phyloP scores from a whole-genome alignment of 2,113 vertebrate species.

The Hypocryptadius cinnamomeus region DNA sequence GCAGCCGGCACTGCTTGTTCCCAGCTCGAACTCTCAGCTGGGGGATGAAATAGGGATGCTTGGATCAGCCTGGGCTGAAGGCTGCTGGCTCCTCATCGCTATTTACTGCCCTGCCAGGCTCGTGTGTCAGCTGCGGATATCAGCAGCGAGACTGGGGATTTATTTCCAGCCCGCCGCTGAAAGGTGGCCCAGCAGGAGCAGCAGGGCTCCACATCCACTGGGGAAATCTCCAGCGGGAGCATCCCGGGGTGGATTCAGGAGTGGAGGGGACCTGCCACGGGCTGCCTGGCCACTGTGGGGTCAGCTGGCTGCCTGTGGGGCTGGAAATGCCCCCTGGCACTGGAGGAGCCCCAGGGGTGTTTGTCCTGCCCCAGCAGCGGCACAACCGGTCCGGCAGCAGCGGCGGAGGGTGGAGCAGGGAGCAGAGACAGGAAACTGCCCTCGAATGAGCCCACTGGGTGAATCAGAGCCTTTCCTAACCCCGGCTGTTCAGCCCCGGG shows the following conservation, averaged over 20 bases:
- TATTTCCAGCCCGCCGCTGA: not conserved
- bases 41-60: slow-evolving; percentile 9
- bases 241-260: fast-evolving
- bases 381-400: not conserved
- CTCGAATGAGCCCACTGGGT: not conserved
- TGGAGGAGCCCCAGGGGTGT: not conserved
- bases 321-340: not conserved
- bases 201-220: not conserved
- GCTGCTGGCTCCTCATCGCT: not conserved
- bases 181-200: not conserved
- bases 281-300: not conserved
- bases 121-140: not conserved
- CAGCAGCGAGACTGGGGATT: not conserved
- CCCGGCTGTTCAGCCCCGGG: not conserved
- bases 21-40: not conserved
- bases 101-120: slow-evolving; percentile 39
- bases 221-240: not conserved
- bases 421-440: not conserved
- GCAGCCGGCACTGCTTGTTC: slow-evolving; percentile 8
- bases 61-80: not conserved
- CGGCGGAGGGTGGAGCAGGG: not conserved
- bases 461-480: slow-evolving; percentile 3
- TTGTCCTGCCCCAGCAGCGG: not conserved
- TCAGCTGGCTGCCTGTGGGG: not conserved
- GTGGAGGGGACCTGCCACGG: fast-evolving